A percentile compares a stretch with the other conserved stretches of the same genome.
Evolutionary conservation across 2,888 invertebrate genomes (phyloP).

Genomic region (Stenodema calcarata): DNA sequence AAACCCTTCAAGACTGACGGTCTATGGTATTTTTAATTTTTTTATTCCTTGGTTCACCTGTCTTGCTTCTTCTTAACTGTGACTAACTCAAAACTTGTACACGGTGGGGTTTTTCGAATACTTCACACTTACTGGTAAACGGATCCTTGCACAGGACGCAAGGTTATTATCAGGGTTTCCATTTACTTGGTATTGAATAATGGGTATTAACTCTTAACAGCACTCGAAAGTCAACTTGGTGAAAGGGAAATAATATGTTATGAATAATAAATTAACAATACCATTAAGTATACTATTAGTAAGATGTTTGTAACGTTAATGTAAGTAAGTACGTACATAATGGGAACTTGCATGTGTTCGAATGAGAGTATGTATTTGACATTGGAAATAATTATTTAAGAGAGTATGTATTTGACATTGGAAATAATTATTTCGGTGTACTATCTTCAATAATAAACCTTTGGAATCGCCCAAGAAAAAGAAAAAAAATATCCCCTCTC

Average conservation of each 20-base stretch:
- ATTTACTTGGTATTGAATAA: not conserved
- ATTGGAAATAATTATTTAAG: too few relatives aligned
- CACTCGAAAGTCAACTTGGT: not conserved
- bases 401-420: too few relatives aligned
- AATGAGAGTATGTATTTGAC: too few relatives aligned
- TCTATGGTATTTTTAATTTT: conserved; percentile 47
- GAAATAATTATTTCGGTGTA: too few relatives aligned
- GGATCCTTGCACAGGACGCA: not conserved
- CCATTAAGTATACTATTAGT: too few relatives aligned
- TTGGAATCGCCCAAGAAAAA: too few relatives aligned
- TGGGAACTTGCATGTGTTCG: too few relatives aligned
- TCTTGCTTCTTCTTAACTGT: not conserved
- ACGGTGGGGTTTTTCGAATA: not conserved
- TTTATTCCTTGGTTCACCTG: not conserved
- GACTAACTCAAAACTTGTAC: not conserved
- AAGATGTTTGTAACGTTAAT: too few relatives aligned
- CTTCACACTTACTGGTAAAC: not conserved
- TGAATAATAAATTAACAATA: too few relatives aligned
- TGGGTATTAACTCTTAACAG: not conserved
- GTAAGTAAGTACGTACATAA: too few relatives aligned
- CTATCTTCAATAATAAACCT: too few relatives aligned
- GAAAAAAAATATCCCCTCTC: too few relatives aligned
- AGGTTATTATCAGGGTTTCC: not conserved
- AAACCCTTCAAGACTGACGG: conserved; percentile 49
- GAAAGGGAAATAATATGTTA: not conserved